Base-by-base conservation (phyloP, 2,113 vertebrate genomes). In the Protobothrops mucrosquamatus region DNA sequence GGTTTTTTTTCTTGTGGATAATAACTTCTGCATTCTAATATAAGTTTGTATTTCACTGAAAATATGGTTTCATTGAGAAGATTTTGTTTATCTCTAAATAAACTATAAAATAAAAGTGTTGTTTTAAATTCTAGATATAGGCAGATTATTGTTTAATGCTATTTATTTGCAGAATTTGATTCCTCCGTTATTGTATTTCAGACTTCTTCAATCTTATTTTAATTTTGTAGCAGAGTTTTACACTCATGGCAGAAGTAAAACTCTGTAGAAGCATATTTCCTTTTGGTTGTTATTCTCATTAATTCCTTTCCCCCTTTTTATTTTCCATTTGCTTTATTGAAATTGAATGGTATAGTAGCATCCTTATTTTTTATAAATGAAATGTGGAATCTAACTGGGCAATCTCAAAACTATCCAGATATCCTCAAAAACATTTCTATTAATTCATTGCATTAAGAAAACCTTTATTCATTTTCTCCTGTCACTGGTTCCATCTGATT, bases 361-460 rank as follows among this genome's bases (percentile, higher is more conserved):
- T 97, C 97, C 96, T 93, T 96, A 94, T 98, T 98, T 98, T 97
- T 98, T 98, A 97, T 98, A 98, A 97, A 96, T 96, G 97, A 97
- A 96, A 97, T 97, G 97, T 97, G 97, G 92, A 95, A 34, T 95
- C 97, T 95, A 91, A 43, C 96, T 93, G 54, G 56, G 23, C 97
- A 97, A 96, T 96, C 96, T 96, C 94, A 95, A 96, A 98, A 98
- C 93, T 98, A 97, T 98, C 98, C 88, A 97, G 98, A 98, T 98
- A 98, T 98, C 97, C 97, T 97, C 94, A 97, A 97, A 93, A 99
- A 98, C 98, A 98, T 99, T 99, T 98, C 99, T 99, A 99, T 99
- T 99, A 98, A 99, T 99, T 99, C 98, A 98, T 98, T 98, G 98
- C 99, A 99, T 96, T 97, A 97, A 97, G 96, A 96, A 97, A 94